Percentiles rank a stretch among this genome's conserved stretches.
These are phyloP conservation scores for Phaethon lepturus DNA, from an alignment of 2,113 vertebrate genomes.

Conservation along the genomic window DNA sequence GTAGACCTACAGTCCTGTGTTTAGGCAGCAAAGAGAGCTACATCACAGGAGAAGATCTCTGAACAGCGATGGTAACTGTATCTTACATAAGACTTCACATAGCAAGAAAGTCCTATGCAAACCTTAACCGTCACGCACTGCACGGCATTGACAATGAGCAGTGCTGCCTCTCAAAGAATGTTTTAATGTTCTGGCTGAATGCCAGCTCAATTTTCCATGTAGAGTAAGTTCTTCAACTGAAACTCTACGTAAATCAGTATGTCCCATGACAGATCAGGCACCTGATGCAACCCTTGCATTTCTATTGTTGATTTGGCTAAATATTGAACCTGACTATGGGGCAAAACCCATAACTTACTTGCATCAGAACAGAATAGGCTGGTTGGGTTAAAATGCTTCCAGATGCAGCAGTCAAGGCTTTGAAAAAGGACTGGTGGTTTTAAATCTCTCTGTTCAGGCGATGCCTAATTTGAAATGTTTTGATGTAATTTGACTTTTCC, in stretches of 20 bases:
- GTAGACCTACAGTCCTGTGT: neutral
- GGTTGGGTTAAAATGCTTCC: neutral
- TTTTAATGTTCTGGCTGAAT: neutral
- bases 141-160: neutral
- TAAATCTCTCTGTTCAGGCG: neutral
- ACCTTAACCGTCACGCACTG: neutral
- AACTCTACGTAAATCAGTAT: rapidly evolving
- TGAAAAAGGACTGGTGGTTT: neutral
- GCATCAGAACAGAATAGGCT: neutral
- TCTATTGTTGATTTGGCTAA: neutral
- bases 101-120: rapidly evolving
- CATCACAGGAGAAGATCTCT: neutral
- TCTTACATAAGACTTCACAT: neutral
- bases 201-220: neutral
- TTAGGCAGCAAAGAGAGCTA: neutral
- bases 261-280: neutral
- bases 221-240: neutral
- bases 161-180: neutral
- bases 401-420: neutral
- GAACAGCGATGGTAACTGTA: neutral
- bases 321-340: neutral
- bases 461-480: neutral
- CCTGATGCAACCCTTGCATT: neutral
- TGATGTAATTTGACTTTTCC: neutral
- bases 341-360: neutral